Base-by-base conservation (phyloP, 2,888 invertebrate genomes). In the Harpalus rufipes region DNA sequence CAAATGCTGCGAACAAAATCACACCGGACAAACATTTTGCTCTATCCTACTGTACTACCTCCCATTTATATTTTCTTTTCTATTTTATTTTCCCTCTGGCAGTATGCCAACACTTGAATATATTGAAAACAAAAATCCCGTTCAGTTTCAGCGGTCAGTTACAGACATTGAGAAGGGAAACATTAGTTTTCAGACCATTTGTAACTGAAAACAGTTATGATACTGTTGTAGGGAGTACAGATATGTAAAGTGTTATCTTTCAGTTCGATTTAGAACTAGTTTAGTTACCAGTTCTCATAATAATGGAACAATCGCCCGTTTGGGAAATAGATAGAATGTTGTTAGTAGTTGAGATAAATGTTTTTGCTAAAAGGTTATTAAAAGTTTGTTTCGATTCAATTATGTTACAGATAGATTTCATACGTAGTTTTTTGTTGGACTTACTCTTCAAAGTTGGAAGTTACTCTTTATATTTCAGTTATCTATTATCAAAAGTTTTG, bases 71-170 rank as follows among this genome's bases (percentile, higher is more conserved):
- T 39, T 32, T 32, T 39, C 68, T 68, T 68, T 51, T 68, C 14
- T 68, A 68, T 39, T 68, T 68, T 68, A 32, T 32, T 68, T 68
- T 14, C 7, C 14, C 39, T 68, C 39, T 68, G 68, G 68, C 68
- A 39, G 7, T 68, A 32, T 39, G 12, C 68, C 68, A 68, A 39
- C 68, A 41, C 68, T 68, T 39, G 68, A 39, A 39, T 68, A 68
- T 68, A 63, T 63, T 63, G 32, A 32, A 68, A 68, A 68, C 32
- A 32, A 68, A 68, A 68, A 32, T 39, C 14, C 14, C 7, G 7
- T 59, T 68, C 68, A 68, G 68, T 68, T 68, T 68, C 68, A 68
- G 68, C 25, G 68, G 68, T 68, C 68, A 68, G 68, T 68, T 68
- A 39, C 10, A 25, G 14, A n/a, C 25, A 25, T 12, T n/a, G 68